phyloP scores from a whole-genome alignment of 1,140 invertebrate species.

The Arion vulgaris region DNA sequence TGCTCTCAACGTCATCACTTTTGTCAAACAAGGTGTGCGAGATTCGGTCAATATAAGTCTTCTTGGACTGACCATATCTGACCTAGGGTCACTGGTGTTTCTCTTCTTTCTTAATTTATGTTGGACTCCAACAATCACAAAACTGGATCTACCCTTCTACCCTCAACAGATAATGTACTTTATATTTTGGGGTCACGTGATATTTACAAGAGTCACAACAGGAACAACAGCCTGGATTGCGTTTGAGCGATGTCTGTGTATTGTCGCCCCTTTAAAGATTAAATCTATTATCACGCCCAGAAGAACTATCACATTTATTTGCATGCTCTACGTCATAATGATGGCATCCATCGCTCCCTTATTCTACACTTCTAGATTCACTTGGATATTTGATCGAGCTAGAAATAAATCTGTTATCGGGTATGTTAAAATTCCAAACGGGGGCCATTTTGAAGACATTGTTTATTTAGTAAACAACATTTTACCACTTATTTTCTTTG shows the following conservation, averaged over 20 bases:
- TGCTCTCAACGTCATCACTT: too few species aligned
- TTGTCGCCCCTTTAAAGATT: not conserved
- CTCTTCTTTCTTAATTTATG: not conserved
- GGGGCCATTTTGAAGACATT: too few species aligned
- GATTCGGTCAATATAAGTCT: too few species aligned
- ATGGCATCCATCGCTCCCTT: not conserved
- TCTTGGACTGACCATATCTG: not conserved
- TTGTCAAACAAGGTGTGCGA: too few species aligned
- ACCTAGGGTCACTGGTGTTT: not conserved
- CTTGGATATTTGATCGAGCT: not conserved
- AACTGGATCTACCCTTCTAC: slow-evolving; percentile 2
- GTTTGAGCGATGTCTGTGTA: slow-evolving; percentile 6
- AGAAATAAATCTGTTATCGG: not conserved
- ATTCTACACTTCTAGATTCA: not conserved
- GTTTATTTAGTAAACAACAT: too few species aligned
- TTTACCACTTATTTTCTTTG: too few species aligned
- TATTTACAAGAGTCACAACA: not conserved
- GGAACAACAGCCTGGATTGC: not conserved
- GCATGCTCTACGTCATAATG: not conserved
- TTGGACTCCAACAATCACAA: not conserved
- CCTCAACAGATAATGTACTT: slow-evolving; percentile 2
- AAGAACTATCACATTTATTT: not conserved
- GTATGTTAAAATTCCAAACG: too few species aligned
- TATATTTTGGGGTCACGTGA: not conserved
- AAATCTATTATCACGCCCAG: slow-evolving; percentile 2